phyloP scores from a whole-genome alignment of 2,888 invertebrate species.

The Hypolimnas misippus region DNA sequence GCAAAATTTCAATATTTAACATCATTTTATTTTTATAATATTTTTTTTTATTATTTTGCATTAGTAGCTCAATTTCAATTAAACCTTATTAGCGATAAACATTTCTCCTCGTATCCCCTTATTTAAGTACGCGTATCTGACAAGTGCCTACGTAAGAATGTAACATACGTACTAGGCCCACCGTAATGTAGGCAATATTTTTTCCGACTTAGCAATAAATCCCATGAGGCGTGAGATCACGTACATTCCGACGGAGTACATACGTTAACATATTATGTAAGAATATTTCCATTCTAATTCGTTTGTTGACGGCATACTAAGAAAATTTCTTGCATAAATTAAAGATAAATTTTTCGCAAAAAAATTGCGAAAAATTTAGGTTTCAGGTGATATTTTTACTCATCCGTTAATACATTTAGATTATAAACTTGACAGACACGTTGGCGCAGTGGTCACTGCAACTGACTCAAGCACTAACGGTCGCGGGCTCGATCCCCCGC shows the following conservation, averaged over 20 bases:
- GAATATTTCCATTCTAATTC: conserved; percentile 33
- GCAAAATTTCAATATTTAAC: too few relatives aligned
- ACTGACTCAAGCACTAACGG: too few relatives aligned
- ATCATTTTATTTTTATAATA: too few relatives aligned
- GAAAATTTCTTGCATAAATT: too few relatives aligned
- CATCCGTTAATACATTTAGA: too few relatives aligned
- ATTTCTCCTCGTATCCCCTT: neutral
- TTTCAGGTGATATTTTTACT: too few relatives aligned
- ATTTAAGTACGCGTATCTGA: conserved; percentile 24
- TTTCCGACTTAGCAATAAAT: conserved; percentile 46
- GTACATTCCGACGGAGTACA: conserved; percentile 37
- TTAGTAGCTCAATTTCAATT: neutral
- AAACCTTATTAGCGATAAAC: neutral
- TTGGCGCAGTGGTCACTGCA: too few relatives aligned
- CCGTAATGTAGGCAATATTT: conserved; percentile 46
- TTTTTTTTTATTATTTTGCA: too few relatives aligned
- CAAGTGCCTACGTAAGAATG: conserved; percentile 26
- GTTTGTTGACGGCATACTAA: conserved; percentile 12
- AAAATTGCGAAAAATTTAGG: too few relatives aligned
- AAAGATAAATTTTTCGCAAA: too few relatives aligned
- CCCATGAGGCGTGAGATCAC: conserved; percentile 45
- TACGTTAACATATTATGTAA: conserved; percentile 38
- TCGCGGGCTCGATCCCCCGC: too few relatives aligned
- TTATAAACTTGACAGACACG: too few relatives aligned
- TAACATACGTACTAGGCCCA: conserved; percentile 40